phyloP scores from a whole-genome alignment of 2,797 vertebrate genomes.

The Cynopterus sphinx region DNA sequence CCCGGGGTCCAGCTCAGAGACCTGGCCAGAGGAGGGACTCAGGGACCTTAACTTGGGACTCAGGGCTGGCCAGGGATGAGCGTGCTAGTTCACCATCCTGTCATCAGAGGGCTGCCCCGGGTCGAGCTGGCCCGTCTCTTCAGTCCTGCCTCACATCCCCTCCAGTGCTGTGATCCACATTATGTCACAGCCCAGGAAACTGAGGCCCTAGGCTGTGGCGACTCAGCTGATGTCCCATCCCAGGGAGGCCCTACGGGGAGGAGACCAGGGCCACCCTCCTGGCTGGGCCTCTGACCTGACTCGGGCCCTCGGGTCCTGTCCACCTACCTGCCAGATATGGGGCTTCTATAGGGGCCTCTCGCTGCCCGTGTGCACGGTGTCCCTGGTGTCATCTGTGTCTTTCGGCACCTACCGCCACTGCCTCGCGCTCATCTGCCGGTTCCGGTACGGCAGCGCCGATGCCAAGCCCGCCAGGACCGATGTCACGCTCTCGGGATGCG shows the following conservation, averaged over 20 bases:
- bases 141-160: fast-evolving
- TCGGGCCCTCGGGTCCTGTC: fast-evolving
- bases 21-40: background rate
- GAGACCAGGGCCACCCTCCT: fast-evolving
- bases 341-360: conserved; percentile 95
- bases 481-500: conserved; percentile 89
- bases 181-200: background rate
- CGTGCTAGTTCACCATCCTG: fast-evolving
- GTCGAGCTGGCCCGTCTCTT: background rate
- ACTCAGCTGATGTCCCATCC: fast-evolving
- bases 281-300: background rate
- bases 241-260: fast-evolving
- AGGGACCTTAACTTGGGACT: background rate
- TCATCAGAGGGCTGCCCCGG: fast-evolving
- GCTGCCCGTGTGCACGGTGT: conserved; percentile 88
- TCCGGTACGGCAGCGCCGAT: conserved; percentile 82
- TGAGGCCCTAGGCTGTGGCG: background rate
- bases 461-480: conserved; percentile 88
- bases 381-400: conserved; percentile 90
- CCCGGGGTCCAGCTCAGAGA: background rate
- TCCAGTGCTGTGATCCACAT: fast-evolving
- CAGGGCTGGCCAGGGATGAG: no score
- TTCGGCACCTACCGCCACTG: conserved; percentile 92
- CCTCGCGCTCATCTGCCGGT: conserved; percentile 87
- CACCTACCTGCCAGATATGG: conserved; percentile 80